Evolutionary conservation across 2,113 vertebrate species (phyloP), one percentile per base, ranked within the genome.

Genomic region (Chamaea fasciata): DNA sequence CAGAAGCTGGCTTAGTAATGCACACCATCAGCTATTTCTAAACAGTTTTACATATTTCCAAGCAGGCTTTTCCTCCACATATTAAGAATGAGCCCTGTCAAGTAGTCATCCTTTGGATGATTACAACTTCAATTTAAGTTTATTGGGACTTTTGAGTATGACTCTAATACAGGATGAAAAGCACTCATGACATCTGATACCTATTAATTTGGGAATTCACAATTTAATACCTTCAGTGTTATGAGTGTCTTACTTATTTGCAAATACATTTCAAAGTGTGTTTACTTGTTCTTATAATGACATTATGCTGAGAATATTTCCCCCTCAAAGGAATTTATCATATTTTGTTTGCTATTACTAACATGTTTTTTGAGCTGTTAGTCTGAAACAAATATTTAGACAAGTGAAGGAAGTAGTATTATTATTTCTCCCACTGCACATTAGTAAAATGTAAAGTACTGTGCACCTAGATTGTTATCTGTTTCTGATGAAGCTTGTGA

Each of bases 381-480:
- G 97, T 96, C 96, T 97, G 95, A 96, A 97, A 96, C 97, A 98
- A 98, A 98, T 97, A 97, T 96, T 98, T 97, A 98, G 96, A 98
- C 97, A 98, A 98, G 97, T 95, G 97, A 98, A 97, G 88, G 74
- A 97, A 97, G 97, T 95, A 94, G 95, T 97, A 97, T 97, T 98
- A 98, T 97, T 98, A 97, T 98, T 98, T 97, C 67, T 97, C 76
- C 96, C 70, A 96, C 94, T 98, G 97, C 97, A 97, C 84, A 96
- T 98, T 98, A 98, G 97, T 97, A 97, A 98, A 98, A 97, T 97
- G 96, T 94, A 97, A 97, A 96, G 92, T 88, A 95, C 84, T 85
- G 73, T 94, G 96, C 87, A 94, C 91, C 92, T 97, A 96, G 92
- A 97, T 95, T 97, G 96, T 97, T 98, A 95, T 97, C 96, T 98